These are phyloP conservation scores for Oreamnos americanus DNA, from an alignment of 2,113 vertebrate genomes.

Conservation along the genomic window DNA sequence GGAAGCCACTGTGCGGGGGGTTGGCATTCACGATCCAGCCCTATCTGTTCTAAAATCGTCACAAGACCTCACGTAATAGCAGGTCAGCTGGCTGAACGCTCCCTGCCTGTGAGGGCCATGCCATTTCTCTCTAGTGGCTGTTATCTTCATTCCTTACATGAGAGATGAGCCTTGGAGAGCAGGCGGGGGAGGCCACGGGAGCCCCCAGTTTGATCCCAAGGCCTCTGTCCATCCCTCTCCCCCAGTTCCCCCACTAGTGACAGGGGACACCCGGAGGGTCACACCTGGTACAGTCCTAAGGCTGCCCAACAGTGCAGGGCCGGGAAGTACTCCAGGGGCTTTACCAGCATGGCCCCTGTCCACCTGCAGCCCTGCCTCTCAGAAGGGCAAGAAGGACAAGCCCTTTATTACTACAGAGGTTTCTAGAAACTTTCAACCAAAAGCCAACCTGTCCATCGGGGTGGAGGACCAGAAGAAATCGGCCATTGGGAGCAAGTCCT, in stretches of 20 bases:
- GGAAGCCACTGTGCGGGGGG: rapidly evolving
- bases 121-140: rapidly evolving
- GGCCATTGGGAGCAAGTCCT: rapidly evolving
- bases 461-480: rapidly evolving
- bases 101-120: rapidly evolving
- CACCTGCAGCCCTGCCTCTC: rapidly evolving
- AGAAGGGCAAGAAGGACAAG: not conserved
- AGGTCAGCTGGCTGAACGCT: rapidly evolving
- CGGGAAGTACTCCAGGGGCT: rapidly evolving
- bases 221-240: rapidly evolving
- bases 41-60: not conserved
- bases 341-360: rapidly evolving
- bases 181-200: rapidly evolving
- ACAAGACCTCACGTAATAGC: rapidly evolving
- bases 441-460: not conserved
- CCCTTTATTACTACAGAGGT: not conserved
- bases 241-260: rapidly evolving
- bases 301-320: rapidly evolving
- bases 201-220: not conserved
- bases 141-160: not conserved
- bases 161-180: rapidly evolving
- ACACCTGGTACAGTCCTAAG: not conserved
- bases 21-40: rapidly evolving
- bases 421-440: not conserved
- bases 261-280: not conserved